A percentile compares a stretch with the other conserved stretches of the same genome.
Conservation (phyloP, 2,888 invertebrate species). For the Chymomyza amoena region DNA sequence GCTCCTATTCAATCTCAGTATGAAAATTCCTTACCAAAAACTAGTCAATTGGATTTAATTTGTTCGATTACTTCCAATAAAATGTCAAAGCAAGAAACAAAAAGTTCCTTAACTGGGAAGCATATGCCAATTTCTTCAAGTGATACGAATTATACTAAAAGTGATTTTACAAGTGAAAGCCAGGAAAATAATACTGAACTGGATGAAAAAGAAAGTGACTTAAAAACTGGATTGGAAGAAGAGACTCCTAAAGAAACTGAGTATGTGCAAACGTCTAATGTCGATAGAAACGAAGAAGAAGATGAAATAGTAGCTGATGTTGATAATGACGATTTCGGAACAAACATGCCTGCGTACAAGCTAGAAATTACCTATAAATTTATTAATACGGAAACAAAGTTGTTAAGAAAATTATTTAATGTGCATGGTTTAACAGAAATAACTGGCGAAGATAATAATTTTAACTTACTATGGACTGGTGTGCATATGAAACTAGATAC, state of each 20-base stretch:
- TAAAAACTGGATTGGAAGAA: background rate
- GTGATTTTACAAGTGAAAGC: slow-evolving; percentile 55
- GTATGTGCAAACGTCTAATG: slow-evolving; percentile 30
- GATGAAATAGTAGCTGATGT: slow-evolving; percentile 51
- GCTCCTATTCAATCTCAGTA: background rate
- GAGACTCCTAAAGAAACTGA: slow-evolving; percentile 42
- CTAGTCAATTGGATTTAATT: slow-evolving; percentile 15
- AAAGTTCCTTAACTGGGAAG: slow-evolving; percentile 41
- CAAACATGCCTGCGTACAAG: slow-evolving; percentile 83
- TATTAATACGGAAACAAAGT: slow-evolving; percentile 89
- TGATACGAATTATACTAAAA: slow-evolving; percentile 76
- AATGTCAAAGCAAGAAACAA: slow-evolving; percentile 9
- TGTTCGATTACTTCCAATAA: slow-evolving; percentile 2
- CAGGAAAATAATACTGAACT: slow-evolving; percentile 25
- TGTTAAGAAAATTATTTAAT: slow-evolving; percentile 86
- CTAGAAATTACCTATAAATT: slow-evolving; percentile 89
- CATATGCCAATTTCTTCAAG: slow-evolving; percentile 69
- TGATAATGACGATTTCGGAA: slow-evolving; percentile 56
- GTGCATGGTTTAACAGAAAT: slow-evolving; percentile 89
- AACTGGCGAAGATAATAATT: slow-evolving; percentile 83
- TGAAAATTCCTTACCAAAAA: background rate
- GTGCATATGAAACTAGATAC: slow-evolving; percentile 94
- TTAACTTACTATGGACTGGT: slow-evolving; percentile 95
- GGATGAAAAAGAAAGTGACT: background rate
- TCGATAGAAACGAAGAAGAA: slow-evolving; percentile 54